A percentile compares a stretch with the other conserved stretches of the same genome.
phyloP scores from a whole-genome alignment of 2,888 invertebrate species.

The Dascillus cervinus region DNA sequence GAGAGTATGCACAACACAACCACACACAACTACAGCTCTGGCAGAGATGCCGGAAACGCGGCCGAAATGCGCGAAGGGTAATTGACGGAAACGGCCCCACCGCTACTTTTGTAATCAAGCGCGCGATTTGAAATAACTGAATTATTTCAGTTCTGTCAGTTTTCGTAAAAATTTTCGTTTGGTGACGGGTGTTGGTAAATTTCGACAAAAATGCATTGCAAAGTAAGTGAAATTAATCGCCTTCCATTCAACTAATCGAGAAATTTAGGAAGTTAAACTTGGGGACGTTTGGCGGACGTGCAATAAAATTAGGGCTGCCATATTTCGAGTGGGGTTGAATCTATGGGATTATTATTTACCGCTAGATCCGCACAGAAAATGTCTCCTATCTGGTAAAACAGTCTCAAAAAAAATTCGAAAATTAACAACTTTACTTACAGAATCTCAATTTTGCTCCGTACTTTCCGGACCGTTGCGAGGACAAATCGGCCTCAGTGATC shows the following conservation, averaged over 20 bases:
- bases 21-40: background rate
- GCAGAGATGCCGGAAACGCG: background rate
- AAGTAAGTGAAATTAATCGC: background rate
- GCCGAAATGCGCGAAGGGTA: no score
- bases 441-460: constrained; percentile 65
- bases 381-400: constrained; percentile 59
- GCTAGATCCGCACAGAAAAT: constrained; percentile 60
- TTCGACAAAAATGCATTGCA: constrained; percentile 6
- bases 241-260: no score
- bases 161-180: constrained; percentile 1
- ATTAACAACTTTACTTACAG: no score
- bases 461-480: constrained; percentile 60
- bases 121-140: background rate
- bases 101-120: background rate
- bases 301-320: constrained; percentile 71
- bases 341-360: constrained; percentile 63
- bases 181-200: constrained; percentile 1
- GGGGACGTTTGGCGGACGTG: constrained; percentile 71
- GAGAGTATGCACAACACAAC: background rate
- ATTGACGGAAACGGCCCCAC: background rate
- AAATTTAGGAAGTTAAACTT: constrained; percentile 42
- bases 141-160: background rate
- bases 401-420: constrained; percentile 4
- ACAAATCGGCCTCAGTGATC: constrained; percentile 60
- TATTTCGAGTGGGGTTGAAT: constrained; percentile 64